A percentile compares a stretch with the other conserved stretches of the same genome.
These are phyloP conservation scores for Cynopterus brachyotis DNA, from an alignment of 2,113 vertebrate genomes.

Conservation along the genomic window DNA sequence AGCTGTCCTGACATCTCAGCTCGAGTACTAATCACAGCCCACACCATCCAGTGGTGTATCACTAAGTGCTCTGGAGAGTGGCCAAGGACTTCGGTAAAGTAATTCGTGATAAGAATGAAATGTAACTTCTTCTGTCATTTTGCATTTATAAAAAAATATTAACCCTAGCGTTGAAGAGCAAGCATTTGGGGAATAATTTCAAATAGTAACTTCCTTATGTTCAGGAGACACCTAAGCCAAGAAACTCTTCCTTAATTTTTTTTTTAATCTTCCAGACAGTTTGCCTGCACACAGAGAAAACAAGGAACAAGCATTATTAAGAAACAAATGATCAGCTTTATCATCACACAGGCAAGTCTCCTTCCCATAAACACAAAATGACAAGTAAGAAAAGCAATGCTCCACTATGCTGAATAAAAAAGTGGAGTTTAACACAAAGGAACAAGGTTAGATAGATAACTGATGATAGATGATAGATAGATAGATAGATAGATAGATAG, in stretches of 20 bases:
- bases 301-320: too few relatives aligned
- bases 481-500: too few relatives aligned
- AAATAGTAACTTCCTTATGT: background rate
- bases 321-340: background rate
- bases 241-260: background rate
- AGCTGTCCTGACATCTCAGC: background rate
- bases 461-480: too few relatives aligned
- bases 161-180: background rate
- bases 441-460: background rate
- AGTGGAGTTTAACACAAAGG: background rate
- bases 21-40: background rate
- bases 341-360: background rate
- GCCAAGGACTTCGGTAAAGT: background rate
- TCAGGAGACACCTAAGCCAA: background rate
- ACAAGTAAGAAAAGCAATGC: accelerated
- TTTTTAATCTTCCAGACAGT: background rate
- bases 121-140: background rate
- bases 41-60: background rate
- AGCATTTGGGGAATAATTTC: background rate
- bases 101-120: background rate
- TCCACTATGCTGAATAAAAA: background rate
- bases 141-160: background rate
- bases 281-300: background rate
- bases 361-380: background rate
- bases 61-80: background rate